Conservation (phyloP, 1,140 invertebrate genomes). For the Brachionus rubens region DNA sequence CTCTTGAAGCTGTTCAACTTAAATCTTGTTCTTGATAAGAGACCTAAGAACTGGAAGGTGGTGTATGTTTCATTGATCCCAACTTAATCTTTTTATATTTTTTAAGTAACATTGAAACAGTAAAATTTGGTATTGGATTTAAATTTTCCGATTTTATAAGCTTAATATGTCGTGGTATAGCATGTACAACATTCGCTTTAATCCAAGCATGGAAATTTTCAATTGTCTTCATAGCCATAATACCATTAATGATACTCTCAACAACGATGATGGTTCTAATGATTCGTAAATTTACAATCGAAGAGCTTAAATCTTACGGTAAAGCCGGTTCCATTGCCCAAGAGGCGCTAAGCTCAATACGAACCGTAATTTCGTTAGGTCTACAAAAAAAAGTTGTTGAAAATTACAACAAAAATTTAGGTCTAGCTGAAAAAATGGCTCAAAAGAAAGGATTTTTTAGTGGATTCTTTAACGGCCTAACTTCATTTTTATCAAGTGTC, state of each 20-base stretch:
- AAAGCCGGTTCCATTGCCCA: slow-evolving; percentile 4
- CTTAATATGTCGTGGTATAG: background rate
- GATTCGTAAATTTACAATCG: background rate
- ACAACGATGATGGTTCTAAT: slow-evolving; percentile 5
- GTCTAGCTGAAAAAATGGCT: background rate
- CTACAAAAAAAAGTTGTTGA: slow-evolving; percentile 54
- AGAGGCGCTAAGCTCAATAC: slow-evolving; percentile 14
- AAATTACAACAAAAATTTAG: slow-evolving; percentile 49
- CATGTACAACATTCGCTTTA: background rate
- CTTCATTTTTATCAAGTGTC: background rate
- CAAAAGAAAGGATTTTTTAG: background rate
- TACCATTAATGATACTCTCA: slow-evolving; percentile 33
- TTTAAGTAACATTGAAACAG: slow-evolving; percentile 34
- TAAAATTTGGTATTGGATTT: background rate
- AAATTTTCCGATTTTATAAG: slow-evolving; percentile 36
- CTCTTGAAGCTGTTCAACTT: no score
- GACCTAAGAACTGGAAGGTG: no score
- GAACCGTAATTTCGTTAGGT: slow-evolving; percentile 24
- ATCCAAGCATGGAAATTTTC: slow-evolving; percentile 36
- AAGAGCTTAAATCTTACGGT: slow-evolving; percentile 24
- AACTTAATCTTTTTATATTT: no score
- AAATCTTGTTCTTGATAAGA: no score
- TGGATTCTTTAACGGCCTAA: slow-evolving; percentile 14
- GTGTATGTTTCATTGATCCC: no score
- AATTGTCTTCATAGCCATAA: background rate